Base-by-base conservation (phyloP, 2,888 invertebrate species). In the Choreutis nemorana region DNA sequence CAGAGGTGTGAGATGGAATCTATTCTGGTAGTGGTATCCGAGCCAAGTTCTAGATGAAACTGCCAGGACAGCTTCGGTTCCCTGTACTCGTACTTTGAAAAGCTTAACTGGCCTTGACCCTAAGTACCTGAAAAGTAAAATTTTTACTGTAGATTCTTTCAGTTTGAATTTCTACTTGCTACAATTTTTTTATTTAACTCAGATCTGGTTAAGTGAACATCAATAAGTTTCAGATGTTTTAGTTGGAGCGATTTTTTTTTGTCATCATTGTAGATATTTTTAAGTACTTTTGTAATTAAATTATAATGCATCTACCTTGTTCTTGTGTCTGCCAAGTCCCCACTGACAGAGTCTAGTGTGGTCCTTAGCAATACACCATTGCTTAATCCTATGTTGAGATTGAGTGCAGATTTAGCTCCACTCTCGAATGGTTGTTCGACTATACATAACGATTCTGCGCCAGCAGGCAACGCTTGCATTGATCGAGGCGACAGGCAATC, bases 31-130 rank as follows among this genome's bases (percentile, higher is more conserved):
- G 52, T 95, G 95, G 60, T 99, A 99, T 52, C 97, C 96, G 13
- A 99, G 81, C 99, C 99, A 99, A 0, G 97, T 94, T 41, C 99
- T 84, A 42, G 96, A 97, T 0, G 97, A 98, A 84, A 98, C 96
- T 1, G 99, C 99, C 16, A 99, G 72, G 0, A 99, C 97, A 1
- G 98, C 96, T 66, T 99, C 97, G 6, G 92, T 89, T 8, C 93
- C 94, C 56, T 99, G 98, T 85, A 98, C 97, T 38, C 87, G 84
- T 32, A 99, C 97, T 55, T 95, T 86, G 66, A 98, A 99, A 3
- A 99, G 80, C 64, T 98, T 97, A 1, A 99, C 98, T 0, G 98
- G 93, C 28, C 95, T 82, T 0, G 95, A 93, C 13, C 99, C 99
- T 27, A 99, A 81, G 65, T 99, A 99, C 37, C 80, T 80, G 37